Evolutionary conservation across 2,113 vertebrate genomes (phyloP), one percentile per base, ranked within the genome.

Genomic region (Psilopogon haemacephalus): DNA sequence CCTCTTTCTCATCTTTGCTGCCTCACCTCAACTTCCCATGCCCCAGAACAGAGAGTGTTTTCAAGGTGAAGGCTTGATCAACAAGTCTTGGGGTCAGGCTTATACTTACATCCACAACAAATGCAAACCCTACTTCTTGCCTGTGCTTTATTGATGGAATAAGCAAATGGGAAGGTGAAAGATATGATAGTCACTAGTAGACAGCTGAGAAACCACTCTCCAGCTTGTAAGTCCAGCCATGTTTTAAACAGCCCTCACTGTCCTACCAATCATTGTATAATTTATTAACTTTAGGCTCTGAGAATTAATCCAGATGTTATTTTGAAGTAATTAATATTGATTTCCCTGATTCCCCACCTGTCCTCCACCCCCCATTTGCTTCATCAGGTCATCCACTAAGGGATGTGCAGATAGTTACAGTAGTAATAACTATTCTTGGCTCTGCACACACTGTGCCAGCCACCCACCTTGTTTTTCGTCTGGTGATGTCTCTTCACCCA

Each of bases 131-230:
- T 75, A 4, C 18, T 65, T 77, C 26, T 67, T 72, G 16, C 15
- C 46, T 80, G 5, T 60, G 35, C 55, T 69, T 69, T 83, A 59
- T 69, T 88, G 75, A 76, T 73, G 55, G 32, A 3, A 65, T 65
- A 72, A 85, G 56, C 62, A 89, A 87, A 72, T 77, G 81, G 20
- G 70, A 87, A 58, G 24, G 27, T 68, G 54, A 68, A 88, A 85
- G 42, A 38, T 80, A 8, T 68, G 71, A 26, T 85, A 40, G 15
- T 91, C 67, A 59, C 58, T 59, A 85, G 86, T 78, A 85, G 70
- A 67, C 62, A 67, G 67, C 83, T 82, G 62, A 71, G 54, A 89
- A 94, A 46, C 27, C 4, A 9, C 16, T 67, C n/a, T 55, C 26
- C 35, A 55, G 27, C 48, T 82, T 79, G 3, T 60, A 64, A 71